Conservation (phyloP, 2,888 invertebrate genomes). For the Apomyelois bistriatella region DNA sequence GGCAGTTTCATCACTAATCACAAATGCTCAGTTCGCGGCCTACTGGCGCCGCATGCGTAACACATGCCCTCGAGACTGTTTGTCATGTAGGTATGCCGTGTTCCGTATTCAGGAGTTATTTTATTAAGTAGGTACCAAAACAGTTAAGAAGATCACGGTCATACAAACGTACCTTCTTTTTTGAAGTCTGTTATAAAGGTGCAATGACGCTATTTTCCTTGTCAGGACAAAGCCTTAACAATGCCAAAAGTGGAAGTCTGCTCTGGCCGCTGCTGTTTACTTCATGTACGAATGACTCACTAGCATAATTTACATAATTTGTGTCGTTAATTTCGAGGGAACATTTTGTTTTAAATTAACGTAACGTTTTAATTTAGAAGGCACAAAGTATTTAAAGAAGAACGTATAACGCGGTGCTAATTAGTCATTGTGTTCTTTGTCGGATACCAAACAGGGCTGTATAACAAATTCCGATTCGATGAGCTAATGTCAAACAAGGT, state of each 20-base stretch:
- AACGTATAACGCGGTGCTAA: not conserved
- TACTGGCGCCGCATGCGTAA: too few species aligned
- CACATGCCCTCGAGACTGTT: too few species aligned
- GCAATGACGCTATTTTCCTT: too few species aligned
- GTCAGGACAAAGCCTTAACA: not conserved
- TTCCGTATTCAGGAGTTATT: too few species aligned
- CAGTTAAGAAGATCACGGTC: too few species aligned
- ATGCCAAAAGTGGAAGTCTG: not conserved
- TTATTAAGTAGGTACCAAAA: too few species aligned
- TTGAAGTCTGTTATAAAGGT: too few species aligned
- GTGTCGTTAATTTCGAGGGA: not conserved
- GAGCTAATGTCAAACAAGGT: slow-evolving; percentile 40
- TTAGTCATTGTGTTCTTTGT: slow-evolving; percentile 8
- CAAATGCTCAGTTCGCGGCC: too few species aligned
- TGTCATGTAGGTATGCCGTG: too few species aligned
- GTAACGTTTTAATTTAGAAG: not conserved
- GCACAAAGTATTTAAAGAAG: not conserved
- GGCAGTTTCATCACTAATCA: too few species aligned
- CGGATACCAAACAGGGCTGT: slow-evolving; percentile 30
- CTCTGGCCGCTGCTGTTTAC: not conserved
- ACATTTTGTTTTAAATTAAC: not conserved
- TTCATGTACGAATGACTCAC: not conserved
- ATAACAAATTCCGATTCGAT: slow-evolving; percentile 37
- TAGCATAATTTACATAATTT: not conserved
- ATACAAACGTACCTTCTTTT: too few species aligned